Percentiles rank a stretch among this genome's conserved stretches.
phyloP scores from a whole-genome alignment of 37 sponge, comb jelly and placozoan species.

The Corticium candelabrum region DNA sequence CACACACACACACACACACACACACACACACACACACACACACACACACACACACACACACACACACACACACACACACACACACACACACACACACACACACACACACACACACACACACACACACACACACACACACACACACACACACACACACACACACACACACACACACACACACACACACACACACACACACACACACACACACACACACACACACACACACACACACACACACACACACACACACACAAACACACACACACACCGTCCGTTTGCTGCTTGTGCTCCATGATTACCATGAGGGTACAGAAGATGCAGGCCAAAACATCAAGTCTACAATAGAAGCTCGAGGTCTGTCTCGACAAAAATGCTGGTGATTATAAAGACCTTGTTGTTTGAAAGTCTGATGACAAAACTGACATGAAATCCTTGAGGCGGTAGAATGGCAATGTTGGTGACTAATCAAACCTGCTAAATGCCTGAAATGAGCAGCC shows the following conservation, averaged over 20 bases:
- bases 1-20: conserved; percentile 20
- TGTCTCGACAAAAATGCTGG: too few relatives aligned
- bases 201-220: conserved; percentile 20
- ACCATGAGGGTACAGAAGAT: too few relatives aligned
- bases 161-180: conserved; percentile 20
- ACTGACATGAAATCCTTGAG: too few relatives aligned
- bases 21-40: conserved; percentile 20
- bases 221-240: conserved; percentile 17
- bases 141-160: conserved; percentile 20
- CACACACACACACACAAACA: too few relatives aligned
- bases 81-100: conserved; percentile 20
- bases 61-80: conserved; percentile 20
- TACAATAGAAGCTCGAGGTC: too few relatives aligned
- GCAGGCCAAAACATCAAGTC: not conserved
- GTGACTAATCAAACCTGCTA: too few relatives aligned
- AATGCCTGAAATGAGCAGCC: too few relatives aligned
- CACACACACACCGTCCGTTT: too few relatives aligned
- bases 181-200: conserved; percentile 20
- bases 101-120: conserved; percentile 20
- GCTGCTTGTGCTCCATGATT: too few relatives aligned
- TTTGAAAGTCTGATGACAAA: too few relatives aligned
- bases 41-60: conserved; percentile 20
- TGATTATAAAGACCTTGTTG: too few relatives aligned
- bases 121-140: conserved; percentile 20
- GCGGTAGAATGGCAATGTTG: too few relatives aligned